phyloP scores from a whole-genome alignment of 2,113 vertebrate genomes.

The Odobenus rosmarus region DNA sequence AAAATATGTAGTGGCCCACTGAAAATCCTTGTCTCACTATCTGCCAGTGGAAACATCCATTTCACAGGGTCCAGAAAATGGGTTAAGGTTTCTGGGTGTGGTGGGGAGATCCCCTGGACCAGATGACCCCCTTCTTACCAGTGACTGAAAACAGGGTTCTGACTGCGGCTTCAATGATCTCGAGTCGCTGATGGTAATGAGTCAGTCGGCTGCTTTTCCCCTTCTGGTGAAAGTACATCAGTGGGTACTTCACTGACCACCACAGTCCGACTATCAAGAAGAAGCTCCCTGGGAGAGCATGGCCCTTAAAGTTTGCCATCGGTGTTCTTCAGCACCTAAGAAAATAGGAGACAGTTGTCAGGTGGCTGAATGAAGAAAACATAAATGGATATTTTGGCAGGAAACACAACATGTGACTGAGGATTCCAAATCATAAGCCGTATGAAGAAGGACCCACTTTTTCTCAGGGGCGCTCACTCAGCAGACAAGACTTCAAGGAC shows the following conservation, averaged over 20 bases:
- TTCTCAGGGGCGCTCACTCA: not conserved
- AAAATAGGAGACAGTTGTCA: not conserved
- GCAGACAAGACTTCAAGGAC: not conserved
- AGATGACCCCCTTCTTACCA: constrained; percentile 87
- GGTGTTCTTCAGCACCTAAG: constrained; percentile 27
- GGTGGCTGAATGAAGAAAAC: not conserved
- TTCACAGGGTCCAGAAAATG: not conserved
- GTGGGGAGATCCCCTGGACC: not conserved
- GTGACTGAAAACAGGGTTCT: constrained; percentile 88
- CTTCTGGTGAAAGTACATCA: constrained; percentile 87
- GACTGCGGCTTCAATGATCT: constrained; percentile 90
- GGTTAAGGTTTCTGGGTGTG: not conserved
- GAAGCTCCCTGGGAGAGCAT: constrained; percentile 94
- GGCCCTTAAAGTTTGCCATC: constrained; percentile 98
- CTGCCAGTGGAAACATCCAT: not conserved
- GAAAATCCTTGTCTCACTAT: not conserved
- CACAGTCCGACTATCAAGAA: constrained; percentile 94
- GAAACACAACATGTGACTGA: not conserved
- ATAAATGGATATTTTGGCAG: not conserved
- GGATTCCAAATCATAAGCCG: not conserved
- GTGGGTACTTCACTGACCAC: constrained; percentile 91
- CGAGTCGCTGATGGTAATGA: constrained; percentile 82
- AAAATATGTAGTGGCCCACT: not conserved
- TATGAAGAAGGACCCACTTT: not conserved
- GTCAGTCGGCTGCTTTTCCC: constrained; percentile 68